A percentile compares a stretch with the other conserved stretches of the same genome.
These are phyloP conservation scores for Peromyscus leucopus DNA, from an alignment of 2,113 vertebrate genomes.

Conservation along the genomic window DNA sequence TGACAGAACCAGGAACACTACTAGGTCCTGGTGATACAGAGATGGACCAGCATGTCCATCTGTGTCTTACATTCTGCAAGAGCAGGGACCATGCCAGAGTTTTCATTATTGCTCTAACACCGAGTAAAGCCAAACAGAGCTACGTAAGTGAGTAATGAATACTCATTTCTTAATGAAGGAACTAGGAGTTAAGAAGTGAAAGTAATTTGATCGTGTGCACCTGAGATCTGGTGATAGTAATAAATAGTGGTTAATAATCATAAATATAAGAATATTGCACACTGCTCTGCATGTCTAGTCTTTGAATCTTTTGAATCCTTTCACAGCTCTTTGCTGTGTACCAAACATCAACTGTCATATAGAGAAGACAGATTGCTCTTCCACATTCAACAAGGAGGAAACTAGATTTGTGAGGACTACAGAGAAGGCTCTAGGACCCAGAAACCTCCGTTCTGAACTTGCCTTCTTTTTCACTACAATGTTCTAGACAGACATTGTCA, in stretches of 20 bases:
- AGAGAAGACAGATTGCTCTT: background rate
- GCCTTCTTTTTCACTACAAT: background rate
- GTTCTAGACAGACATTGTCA: conserved; percentile 1
- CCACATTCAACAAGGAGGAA: background rate
- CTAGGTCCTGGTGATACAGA: background rate
- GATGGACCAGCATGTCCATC: background rate
- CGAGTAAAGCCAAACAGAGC: background rate
- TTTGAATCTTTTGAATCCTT: conserved; percentile 26
- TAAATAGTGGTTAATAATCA: background rate
- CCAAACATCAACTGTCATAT: background rate
- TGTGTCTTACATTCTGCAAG: background rate
- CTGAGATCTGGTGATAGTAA: conserved; percentile 4
- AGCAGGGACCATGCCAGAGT: background rate
- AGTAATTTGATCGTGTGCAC: background rate
- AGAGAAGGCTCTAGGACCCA: background rate
- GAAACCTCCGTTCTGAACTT: background rate
- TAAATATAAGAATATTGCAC: background rate
- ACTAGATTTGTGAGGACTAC: background rate
- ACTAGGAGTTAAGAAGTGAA: background rate
- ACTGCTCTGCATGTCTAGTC: background rate
- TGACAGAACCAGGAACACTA: background rate
- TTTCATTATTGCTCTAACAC: background rate
- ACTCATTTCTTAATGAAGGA: conserved; percentile 40
- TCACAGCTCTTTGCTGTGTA: background rate
- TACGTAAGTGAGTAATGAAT: background rate